phyloP scores from a whole-genome alignment of 2,888 invertebrate genomes.

The Ecliptopera silaceata region DNA sequence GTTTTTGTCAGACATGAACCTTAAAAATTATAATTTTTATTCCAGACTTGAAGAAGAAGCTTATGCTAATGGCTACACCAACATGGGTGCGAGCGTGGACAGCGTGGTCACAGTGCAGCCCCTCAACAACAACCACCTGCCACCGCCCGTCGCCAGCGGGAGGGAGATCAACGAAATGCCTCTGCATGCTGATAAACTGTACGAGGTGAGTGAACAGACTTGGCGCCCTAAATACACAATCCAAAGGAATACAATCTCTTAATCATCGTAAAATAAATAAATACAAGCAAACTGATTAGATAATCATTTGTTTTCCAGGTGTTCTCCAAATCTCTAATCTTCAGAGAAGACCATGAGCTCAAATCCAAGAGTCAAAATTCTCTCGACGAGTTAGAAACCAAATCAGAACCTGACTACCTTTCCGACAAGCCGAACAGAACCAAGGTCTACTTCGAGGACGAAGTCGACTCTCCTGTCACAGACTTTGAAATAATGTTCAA shows the following conservation, averaged over 20 bases:
- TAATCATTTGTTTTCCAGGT: slow-evolving; percentile 72
- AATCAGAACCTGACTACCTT: slow-evolving; percentile 72
- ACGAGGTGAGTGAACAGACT: slow-evolving; percentile 56
- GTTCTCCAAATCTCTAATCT: slow-evolving; percentile 79
- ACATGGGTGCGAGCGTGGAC: slow-evolving; percentile 68
- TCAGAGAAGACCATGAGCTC: slow-evolving; percentile 73
- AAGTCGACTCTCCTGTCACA: slow-evolving; percentile 75
- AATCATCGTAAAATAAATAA: too few relatives aligned
- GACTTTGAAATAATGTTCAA: slow-evolving; percentile 82
- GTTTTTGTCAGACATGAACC: too few relatives aligned
- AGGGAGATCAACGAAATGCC: slow-evolving; percentile 72
- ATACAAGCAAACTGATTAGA: too few relatives aligned
- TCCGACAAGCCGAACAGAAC: slow-evolving; percentile 72
- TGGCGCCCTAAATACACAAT: too few relatives aligned
- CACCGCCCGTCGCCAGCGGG: slow-evolving; percentile 51
- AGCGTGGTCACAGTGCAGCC: slow-evolving; percentile 75
- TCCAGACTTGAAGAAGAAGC: slow-evolving; percentile 77
- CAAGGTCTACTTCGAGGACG: slow-evolving; percentile 79
- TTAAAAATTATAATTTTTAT: not conserved
- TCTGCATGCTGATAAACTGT: slow-evolving; percentile 73
- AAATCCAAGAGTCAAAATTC: slow-evolving; percentile 62
- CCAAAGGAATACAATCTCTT: too few relatives aligned
- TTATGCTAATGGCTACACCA: slow-evolving; percentile 77
- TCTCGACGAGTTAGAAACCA: slow-evolving; percentile 71
- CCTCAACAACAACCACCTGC: slow-evolving; percentile 72